phyloP scores from a whole-genome alignment of 30 jellyfish, hydroid and myxozoan genomes.

The Morbakka virulenta region DNA sequence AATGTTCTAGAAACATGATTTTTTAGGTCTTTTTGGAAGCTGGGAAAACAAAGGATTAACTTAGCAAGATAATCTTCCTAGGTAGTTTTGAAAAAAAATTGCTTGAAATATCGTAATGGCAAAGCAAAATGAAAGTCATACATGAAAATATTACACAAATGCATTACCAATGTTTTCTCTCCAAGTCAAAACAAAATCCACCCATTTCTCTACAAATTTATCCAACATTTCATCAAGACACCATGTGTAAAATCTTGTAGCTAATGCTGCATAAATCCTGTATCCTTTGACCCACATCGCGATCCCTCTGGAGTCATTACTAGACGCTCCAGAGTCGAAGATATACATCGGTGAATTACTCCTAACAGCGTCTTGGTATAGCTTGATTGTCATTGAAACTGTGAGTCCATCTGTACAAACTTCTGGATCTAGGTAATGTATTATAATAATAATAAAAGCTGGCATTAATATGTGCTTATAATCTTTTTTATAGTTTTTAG shows the following conservation, averaged over 20 bases:
- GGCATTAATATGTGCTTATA: too few species aligned
- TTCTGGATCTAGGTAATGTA: constrained; percentile 68
- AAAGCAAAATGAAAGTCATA: too few species aligned
- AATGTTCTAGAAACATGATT: too few species aligned
- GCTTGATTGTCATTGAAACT: constrained; percentile 73
- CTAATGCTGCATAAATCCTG: constrained; percentile 73
- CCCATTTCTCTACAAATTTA: constrained; percentile 73
- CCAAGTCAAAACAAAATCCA: constrained; percentile 83
- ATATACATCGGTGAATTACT: constrained; percentile 68
- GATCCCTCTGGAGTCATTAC: constrained; percentile 91
- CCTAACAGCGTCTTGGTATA: constrained; percentile 63
- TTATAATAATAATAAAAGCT: too few species aligned
- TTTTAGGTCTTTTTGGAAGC: too few species aligned
- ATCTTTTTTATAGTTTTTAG: neutral
- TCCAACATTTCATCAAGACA: constrained; percentile 73
- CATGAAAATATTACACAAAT: too few species aligned
- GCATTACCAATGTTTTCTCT: constrained; percentile 70
- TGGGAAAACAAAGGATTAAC: too few species aligned
- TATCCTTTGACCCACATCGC: constrained; percentile 86
- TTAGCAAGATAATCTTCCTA: too few species aligned
- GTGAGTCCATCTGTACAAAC: constrained; percentile 87
- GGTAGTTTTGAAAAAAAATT: too few species aligned
- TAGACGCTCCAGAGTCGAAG: constrained; percentile 94
- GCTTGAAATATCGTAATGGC: too few species aligned
- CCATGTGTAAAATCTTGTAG: constrained; percentile 81